Percentiles rank a stretch among this genome's conserved stretches.
These are phyloP conservation scores for Antedon mediterranea DNA, from an alignment of 53 echinoderm and acorn worm species.

Conservation along the genomic window DNA sequence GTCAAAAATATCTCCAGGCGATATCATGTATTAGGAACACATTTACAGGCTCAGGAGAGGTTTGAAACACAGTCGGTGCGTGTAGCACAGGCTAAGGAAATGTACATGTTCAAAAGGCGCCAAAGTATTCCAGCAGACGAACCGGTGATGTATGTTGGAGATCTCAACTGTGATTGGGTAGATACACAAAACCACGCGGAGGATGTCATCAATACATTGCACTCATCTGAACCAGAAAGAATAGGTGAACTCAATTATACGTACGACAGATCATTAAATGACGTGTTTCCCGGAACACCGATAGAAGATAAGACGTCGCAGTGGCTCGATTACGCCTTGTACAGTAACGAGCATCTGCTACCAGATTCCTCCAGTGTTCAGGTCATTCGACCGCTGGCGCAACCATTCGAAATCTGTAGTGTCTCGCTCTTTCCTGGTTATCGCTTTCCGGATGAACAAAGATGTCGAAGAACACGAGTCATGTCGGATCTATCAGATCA, in stretches of 20 bases:
- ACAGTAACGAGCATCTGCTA: constrained; percentile 43
- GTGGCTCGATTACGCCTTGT: constrained; percentile 70
- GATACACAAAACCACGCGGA: constrained; percentile 30
- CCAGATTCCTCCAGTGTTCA: constrained; percentile 32
- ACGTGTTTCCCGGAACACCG: constrained; percentile 24
- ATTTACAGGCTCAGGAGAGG: constrained; percentile 60
- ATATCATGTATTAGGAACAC: constrained; percentile 82
- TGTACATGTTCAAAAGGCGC: constrained; percentile 43
- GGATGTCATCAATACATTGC: constrained; percentile 40
- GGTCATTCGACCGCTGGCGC: constrained; percentile 24
- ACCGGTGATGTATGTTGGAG: constrained; percentile 73
- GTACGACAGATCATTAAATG: constrained; percentile 49
- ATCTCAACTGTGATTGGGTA: constrained; percentile 53
- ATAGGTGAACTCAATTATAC: constrained; percentile 48
- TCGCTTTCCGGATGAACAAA: constrained; percentile 25
- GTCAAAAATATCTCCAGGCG: constrained; percentile 24
- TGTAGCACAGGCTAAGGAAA: constrained; percentile 44
- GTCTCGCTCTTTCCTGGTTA: constrained; percentile 11
- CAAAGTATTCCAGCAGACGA: constrained; percentile 36
- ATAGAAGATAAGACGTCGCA: constrained; percentile 4
- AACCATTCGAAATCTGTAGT: constrained; percentile 36
- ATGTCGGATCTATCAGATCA: constrained; percentile 72
- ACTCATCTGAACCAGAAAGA: constrained; percentile 37
- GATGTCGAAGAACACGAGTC: constrained; percentile 15
- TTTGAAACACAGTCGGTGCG: constrained; percentile 28